Evolutionary conservation across 2,888 invertebrate genomes (phyloP), one percentile per base, ranked within the genome.

Genomic region (Lepidocyrtoides sp.): DNA sequence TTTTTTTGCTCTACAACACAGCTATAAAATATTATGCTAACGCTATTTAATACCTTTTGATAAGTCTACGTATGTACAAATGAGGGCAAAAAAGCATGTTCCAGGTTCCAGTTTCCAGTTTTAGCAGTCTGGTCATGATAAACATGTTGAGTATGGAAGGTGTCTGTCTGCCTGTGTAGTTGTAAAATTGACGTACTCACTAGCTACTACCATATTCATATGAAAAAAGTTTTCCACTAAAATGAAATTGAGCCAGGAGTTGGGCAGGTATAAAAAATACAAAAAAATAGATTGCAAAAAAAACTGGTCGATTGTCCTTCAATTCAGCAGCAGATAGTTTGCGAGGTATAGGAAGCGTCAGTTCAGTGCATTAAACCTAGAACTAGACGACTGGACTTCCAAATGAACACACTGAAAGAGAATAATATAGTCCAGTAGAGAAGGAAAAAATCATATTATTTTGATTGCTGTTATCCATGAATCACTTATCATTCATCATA

Each of bases 241-340:
- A 54, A 54, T 75, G 48, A 75, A 75, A 48, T 75, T 75, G 48
- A 75, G 44, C 48, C n/a, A 75, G 23, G 41, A 72, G 14, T 44
- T 8, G 3, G 5, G n/a, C 20, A 23, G 5, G 5, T 44, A 48
- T 8, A 60, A 60, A 41, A 41, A 41, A 7, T 48, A 63, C 7
- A 10, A 63, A 29, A 12, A 17, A 3, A 54, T 17, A 17, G 2
- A 14, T 12, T 14, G n/a, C 3, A 69, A 66, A 26, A 23, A 48
- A 83, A 77, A 84, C 75, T 84, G 89, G 77, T 89, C 89, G 89
- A 89, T 89, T 75, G 89, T 75, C 89, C 89, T 89, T 89, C 81
- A 88, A 36, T 17, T 57, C 26, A 26, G 60, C 36, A 26, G 60
- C 66, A 23, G 23, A 86, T 60, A 66, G 79, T 81, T 87, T 17